Conservation (phyloP, 1,140 invertebrate species). For the Leptinotarsa defecta region DNA sequence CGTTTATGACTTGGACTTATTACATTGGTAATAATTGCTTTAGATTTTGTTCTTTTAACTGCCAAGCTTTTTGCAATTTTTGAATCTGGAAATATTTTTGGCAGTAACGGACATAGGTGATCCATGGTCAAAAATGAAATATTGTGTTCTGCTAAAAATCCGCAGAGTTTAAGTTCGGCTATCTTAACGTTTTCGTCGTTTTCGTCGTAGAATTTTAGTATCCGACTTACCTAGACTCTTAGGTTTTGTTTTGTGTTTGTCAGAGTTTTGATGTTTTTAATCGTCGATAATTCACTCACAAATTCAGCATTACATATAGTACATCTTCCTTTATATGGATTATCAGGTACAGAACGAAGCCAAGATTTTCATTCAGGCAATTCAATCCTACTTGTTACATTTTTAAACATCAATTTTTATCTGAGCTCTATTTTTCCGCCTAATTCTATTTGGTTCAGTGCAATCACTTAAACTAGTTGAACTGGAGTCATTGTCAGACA, state of each 20-base stretch:
- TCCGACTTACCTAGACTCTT: background rate
- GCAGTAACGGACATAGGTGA: constrained; percentile 17
- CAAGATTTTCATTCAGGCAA: background rate
- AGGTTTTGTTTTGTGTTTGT: constrained; percentile 14
- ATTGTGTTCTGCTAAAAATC: constrained; percentile 35
- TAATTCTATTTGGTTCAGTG: too few species aligned
- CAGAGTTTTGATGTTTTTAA: constrained; percentile 15
- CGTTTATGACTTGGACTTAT: constrained; percentile 21
- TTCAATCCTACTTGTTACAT: background rate
- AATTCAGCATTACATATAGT: background rate
- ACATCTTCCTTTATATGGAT: background rate
- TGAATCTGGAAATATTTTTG: constrained; percentile 27
- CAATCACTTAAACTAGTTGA: too few species aligned
- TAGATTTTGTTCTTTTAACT: constrained; percentile 23
- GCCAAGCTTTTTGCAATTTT: constrained; percentile 25
- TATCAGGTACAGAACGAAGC: background rate
- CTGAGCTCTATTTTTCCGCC: too few species aligned
- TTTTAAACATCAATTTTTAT: too few species aligned
- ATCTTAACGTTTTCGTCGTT: background rate
- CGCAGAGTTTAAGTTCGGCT: constrained; percentile 30
- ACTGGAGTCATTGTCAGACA: too few species aligned
- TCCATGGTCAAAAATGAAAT: constrained; percentile 27
- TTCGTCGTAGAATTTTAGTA: background rate
- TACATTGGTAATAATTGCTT: constrained; percentile 28
- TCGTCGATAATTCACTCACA: background rate